Evolutionary conservation across 2,888 invertebrate genomes (phyloP), one percentile per base, ranked within the genome.

Genomic region (Drosophila flavopinicola): DNA sequence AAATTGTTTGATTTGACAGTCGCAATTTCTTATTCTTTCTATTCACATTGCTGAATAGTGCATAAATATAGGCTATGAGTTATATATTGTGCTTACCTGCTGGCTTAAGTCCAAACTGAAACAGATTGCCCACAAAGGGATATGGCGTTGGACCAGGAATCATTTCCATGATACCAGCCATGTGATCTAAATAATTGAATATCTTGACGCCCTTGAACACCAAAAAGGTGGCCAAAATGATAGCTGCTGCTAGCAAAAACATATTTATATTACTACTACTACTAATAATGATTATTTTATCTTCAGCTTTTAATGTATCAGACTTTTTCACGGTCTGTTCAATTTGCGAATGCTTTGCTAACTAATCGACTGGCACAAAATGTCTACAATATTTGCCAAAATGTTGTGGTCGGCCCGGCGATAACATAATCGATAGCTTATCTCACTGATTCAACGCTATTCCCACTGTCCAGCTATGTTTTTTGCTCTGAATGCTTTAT

Each of bases 131-230:
- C 23, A 90, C 84, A 60, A 90, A 85, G 1, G 90, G 90, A 64
- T 88, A 86, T 0, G 89, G 83, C 4, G 78, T 87, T 9, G 88
- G 89, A 3, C 90, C 90, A 1, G 90, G 88, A 58, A 90, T 88
- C 87, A 87, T 87, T 66, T 90, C 88, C 87, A 88, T 88, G 13
- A 89, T 89, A 6, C 89, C 88, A 1, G 88, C 88, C 56, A 89
- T 89, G 58, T 89, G 85, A 60, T 89, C 89, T 2, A 89, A 48
- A 41, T 89, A 88, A 33, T 89, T 89, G 3, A 88, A 80, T 51
- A 89, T 78, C 51, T 73, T 76, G 0, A 89, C 75, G 2, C 88
- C 89, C 54, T 88, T 88, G 48, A 87, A 76, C 42, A 88, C 80
- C 53, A 88, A 47, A 49, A 89, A 63, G 42, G 87, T 78, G 61